A percentile compares a stretch with the other conserved stretches of the same genome.
Conservation (phyloP, 2,797 vertebrate species). For the Meriones psammophilus region DNA sequence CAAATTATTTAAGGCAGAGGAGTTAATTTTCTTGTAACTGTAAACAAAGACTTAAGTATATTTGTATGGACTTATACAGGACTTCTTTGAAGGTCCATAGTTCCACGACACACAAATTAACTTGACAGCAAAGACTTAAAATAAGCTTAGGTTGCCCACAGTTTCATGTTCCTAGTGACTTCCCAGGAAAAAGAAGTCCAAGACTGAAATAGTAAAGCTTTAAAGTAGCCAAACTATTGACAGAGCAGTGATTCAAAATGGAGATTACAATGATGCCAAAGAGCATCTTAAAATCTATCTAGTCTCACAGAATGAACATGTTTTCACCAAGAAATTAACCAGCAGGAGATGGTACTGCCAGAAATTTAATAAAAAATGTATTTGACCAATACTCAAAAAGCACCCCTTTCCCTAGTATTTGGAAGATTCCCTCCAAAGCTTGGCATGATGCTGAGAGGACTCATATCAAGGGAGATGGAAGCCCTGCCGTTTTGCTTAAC, state of each 20-base stretch:
- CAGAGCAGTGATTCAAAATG: conserved; percentile 30
- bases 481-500: background rate
- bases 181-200: conserved; percentile 62
- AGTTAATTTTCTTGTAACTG: conserved; percentile 67
- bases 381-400: conserved; percentile 12
- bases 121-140: conserved; percentile 55
- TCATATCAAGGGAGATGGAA: background rate
- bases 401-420: background rate
- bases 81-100: conserved; percentile 65
- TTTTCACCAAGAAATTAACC: conserved; percentile 28
- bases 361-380: background rate
- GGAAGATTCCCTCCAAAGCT: too few relatives aligned
- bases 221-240: conserved; percentile 58
- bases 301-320: background rate
- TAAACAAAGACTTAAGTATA: conserved; percentile 73
- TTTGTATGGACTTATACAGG: conserved; percentile 61
- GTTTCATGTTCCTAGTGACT: conserved; percentile 38
- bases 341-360: background rate
- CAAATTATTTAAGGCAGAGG: conserved; percentile 61
- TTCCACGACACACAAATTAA: conserved; percentile 63
- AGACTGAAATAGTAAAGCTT: conserved; percentile 61
- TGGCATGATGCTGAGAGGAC: background rate
- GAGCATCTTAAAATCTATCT: background rate
- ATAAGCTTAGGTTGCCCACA: background rate
- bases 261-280: background rate